Evolutionary conservation across 2,888 invertebrate species (phyloP).

Genomic region (Thera britannica): DNA sequence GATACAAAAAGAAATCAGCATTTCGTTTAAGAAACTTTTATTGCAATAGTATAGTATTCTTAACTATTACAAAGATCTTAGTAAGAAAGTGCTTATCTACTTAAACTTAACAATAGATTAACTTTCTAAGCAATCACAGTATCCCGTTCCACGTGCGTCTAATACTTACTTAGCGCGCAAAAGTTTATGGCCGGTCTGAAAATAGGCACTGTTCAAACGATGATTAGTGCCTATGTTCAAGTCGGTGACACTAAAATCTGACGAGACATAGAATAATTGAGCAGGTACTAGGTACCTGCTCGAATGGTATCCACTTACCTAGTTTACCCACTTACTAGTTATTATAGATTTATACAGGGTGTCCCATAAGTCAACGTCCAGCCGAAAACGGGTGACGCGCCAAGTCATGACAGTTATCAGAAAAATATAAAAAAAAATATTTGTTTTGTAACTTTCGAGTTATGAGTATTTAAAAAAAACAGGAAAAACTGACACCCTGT

Average conservation of each 20-base stretch:
- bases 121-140: conserved; percentile 59
- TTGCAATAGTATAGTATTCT: conserved; percentile 47
- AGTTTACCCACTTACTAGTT: too few relatives aligned
- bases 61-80: conserved; percentile 52
- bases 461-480: too few relatives aligned
- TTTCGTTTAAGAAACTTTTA: conserved; percentile 46
- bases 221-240: conserved; percentile 1
- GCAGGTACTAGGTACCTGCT: too few relatives aligned
- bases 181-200: conserved; percentile 1
- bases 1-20: conserved; percentile 6
- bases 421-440: too few relatives aligned
- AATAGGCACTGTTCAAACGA: neutral
- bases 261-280: neutral
- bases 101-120: conserved; percentile 24
- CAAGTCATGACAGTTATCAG: too few relatives aligned
- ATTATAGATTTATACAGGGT: too few relatives aligned
- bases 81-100: conserved; percentile 37
- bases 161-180: conserved; percentile 9
- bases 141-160: conserved; percentile 53
- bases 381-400: too few relatives aligned
- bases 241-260: neutral
- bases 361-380: too few relatives aligned
- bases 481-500: too few relatives aligned
- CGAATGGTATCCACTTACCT: too few relatives aligned
- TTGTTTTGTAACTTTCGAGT: too few relatives aligned